Conservation (phyloP, 2,888 invertebrate genomes). For the Pterostichus madidus region DNA sequence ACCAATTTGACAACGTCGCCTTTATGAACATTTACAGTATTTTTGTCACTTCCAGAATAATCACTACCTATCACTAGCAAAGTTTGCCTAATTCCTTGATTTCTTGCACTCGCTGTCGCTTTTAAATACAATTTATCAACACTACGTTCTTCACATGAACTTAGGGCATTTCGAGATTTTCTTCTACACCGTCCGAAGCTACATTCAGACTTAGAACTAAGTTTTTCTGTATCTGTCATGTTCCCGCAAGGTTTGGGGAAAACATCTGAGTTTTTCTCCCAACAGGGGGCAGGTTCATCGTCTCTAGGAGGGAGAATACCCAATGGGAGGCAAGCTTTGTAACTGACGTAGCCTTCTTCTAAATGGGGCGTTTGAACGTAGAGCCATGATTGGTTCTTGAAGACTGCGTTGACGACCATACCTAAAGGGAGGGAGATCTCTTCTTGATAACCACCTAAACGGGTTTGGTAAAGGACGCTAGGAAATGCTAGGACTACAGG, state of each 20-base stretch:
- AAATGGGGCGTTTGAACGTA: slow-evolving; percentile 92
- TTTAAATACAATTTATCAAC: slow-evolving; percentile 86
- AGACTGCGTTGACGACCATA: slow-evolving; percentile 92
- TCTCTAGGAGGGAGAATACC: slow-evolving; percentile 80
- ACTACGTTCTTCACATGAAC: slow-evolving; percentile 83
- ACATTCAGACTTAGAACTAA: slow-evolving; percentile 83
- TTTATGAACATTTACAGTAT: slow-evolving; percentile 82
- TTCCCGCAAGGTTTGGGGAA: slow-evolving; percentile 90
- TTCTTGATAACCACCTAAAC: slow-evolving; percentile 83
- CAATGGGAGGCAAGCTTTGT: slow-evolving; percentile 87
- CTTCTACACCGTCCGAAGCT: slow-evolving; percentile 79
- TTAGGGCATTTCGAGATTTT: slow-evolving; percentile 73
- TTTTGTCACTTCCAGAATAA: slow-evolving; percentile 81
- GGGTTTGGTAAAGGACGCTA: slow-evolving; percentile 86
- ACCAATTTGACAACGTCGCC: slow-evolving; percentile 88
- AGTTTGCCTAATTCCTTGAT: slow-evolving; percentile 81
- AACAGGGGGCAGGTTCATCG: slow-evolving; percentile 84
- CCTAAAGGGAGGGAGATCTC: slow-evolving; percentile 87
- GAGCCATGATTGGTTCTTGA: slow-evolving; percentile 91
- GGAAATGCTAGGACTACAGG: slow-evolving; percentile 90
- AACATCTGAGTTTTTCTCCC: slow-evolving; percentile 90
- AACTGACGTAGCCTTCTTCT: slow-evolving; percentile 90
- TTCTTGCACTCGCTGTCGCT: slow-evolving; percentile 79
- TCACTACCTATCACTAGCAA: slow-evolving; percentile 85
- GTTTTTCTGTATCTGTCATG: slow-evolving; percentile 88